A percentile compares a stretch with the other conserved stretches of the same genome.
Conservation (phyloP, 2,797 vertebrate species). For the Galagoides demidoff region DNA sequence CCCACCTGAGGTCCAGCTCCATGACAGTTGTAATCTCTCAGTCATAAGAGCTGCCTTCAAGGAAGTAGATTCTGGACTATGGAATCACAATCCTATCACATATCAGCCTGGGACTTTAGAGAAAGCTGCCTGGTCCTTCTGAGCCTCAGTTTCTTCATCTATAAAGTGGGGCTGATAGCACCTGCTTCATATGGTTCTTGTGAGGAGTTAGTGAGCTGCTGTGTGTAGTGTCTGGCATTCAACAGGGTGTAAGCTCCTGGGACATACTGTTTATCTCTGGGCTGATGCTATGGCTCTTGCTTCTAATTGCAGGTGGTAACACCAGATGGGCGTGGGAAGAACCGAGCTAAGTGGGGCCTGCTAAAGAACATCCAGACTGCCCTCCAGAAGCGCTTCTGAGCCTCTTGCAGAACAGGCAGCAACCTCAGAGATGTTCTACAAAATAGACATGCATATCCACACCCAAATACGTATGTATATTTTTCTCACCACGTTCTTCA, state of each 20-base stretch:
- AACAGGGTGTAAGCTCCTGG: not conserved
- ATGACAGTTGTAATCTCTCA: not conserved
- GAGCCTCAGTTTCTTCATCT: not conserved
- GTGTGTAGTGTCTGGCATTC: not conserved
- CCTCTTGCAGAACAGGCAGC: not conserved
- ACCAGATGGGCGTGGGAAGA: constrained; percentile 73
- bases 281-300: constrained; percentile 18
- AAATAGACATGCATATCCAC: not conserved
- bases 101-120: not conserved
- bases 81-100: not conserved
- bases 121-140: not conserved
- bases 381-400: constrained; percentile 76
- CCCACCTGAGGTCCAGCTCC: not conserved
- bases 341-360: constrained; percentile 78
- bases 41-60: not conserved
- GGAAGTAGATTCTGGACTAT: not conserved
- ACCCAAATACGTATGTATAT: constrained; percentile 16
- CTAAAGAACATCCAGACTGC: constrained; percentile 79
- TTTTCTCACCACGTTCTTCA: constrained; percentile 67
- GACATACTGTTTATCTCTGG: not conserved
- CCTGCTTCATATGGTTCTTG: rapidly evolving
- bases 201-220: not conserved
- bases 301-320: constrained; percentile 81
- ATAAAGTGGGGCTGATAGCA: not conserved
- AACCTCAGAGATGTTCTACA: not conserved